phyloP scores from a whole-genome alignment of 2,113 vertebrate genomes.

The Lampris megalopsis region DNA sequence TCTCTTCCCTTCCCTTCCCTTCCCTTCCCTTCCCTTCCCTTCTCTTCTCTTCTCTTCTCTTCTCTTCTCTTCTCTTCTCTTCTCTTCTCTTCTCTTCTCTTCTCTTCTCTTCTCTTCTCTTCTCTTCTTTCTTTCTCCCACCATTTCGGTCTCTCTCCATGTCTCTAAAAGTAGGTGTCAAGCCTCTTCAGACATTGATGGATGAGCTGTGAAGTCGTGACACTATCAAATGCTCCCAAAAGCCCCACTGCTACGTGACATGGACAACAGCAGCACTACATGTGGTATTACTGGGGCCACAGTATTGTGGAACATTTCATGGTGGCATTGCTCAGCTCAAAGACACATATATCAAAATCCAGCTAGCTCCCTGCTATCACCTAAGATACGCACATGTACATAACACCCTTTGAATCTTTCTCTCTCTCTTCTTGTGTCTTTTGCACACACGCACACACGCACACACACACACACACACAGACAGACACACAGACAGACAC shows the following conservation, averaged over 20 bases:
- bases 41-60: not conserved
- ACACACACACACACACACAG: not conserved
- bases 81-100: not conserved
- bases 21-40: not conserved
- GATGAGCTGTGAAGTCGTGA: conserved; percentile 63
- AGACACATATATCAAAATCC: not conserved
- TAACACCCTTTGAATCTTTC: too few species aligned
- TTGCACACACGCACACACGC: too few species aligned
- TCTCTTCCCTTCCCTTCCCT: not conserved
- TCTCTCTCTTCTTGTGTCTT: too few species aligned
- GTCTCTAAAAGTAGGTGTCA: conserved; percentile 43
- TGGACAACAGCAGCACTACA: conserved; percentile 34
- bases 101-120: conserved; percentile 8
- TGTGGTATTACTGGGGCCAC: conserved; percentile 52
- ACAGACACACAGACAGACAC: not conserved
- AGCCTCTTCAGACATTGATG: conserved; percentile 34
- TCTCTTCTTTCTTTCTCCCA: not conserved
- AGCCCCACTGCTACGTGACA: not conserved
- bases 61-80: not conserved
- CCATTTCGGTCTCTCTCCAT: not conserved
- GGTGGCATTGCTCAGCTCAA: conserved; percentile 7
- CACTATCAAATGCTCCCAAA: conserved; percentile 58
- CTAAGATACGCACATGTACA: too few species aligned
- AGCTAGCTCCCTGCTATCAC: not conserved
- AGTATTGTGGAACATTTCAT: conserved; percentile 41